Base-by-base conservation (phyloP, 1,140 invertebrate genomes). In the Penaeus japonicus region DNA sequence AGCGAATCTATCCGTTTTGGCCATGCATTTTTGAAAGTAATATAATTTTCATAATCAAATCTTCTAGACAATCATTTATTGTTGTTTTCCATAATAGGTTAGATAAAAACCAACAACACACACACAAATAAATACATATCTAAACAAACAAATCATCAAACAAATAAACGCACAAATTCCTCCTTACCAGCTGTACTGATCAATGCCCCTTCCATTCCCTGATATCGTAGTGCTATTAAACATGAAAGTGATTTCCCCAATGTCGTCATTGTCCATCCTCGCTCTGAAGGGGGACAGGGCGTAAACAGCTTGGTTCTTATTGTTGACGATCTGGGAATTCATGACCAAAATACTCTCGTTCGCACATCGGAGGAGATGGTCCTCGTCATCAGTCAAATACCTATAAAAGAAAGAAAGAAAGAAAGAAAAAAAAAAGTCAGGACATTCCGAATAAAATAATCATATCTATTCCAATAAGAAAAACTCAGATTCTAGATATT, bases 261-360 rank as follows among this genome's bases (percentile, higher is more conserved):
- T 94, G 91, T 98, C 97, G 57, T 96, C 96, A 3, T 94, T 93
- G 88, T 89, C 90, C 57, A 95, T 95, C 32, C 96, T 94, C 92
- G 97, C 97, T 95, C 96, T 96, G 91, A 95, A 95, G 0, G 97
- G 97, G 0, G 97, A 96, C 90, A 96, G 94, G 0, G 97, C 93
- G 87, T 96, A 95, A 47, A 98, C 93, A 0, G 96, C 96, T 92
- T 97, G 96, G 62, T 95, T 94, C 62, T 93, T 92, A 92, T 97
- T 98, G 89, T 96, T 95, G 24, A 95, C 96, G 87, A 98, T 95
- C 91, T 97, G 96, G 90, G 95, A 96, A 80, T 95, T 95, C 75
- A 96, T 92, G 57, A 97, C 92, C 91, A 96, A 95, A 17, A 98
- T 95, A 0, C 96, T 96, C 92, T 98, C 97, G 91, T 98, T 98